Conservation (phyloP, 2,113 vertebrate species). For the Nymphicus hollandicus region DNA sequence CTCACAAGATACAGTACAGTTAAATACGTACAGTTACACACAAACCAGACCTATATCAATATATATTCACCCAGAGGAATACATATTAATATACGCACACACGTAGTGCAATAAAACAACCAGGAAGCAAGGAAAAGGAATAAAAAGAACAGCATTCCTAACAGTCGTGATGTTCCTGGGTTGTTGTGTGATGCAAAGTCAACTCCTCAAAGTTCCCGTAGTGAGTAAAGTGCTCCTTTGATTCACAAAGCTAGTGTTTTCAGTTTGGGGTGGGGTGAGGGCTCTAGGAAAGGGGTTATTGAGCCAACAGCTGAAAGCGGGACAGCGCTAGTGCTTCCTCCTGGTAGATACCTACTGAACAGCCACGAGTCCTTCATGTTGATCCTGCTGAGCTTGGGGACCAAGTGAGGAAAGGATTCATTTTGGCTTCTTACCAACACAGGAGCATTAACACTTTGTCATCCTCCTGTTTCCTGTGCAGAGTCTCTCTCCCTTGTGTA, state of each 20-base stretch:
- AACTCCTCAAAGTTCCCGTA: slow-evolving; percentile 32
- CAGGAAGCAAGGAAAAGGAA: slow-evolving; percentile 57
- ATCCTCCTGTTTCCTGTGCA: neutral
- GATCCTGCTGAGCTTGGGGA: neutral
- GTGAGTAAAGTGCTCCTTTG: slow-evolving; percentile 80
- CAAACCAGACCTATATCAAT: slow-evolving; percentile 57
- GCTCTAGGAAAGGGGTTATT: neutral
- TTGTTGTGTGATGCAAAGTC: slow-evolving; percentile 23
- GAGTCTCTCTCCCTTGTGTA: neutral
- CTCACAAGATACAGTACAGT: slow-evolving; percentile 63
- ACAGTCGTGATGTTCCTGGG: slow-evolving; percentile 32
- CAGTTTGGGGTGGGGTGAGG: neutral
- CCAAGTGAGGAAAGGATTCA: neutral
- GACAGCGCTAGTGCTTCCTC: neutral
- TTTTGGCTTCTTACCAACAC: neutral
- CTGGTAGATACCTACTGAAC: neutral
- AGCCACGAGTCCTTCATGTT: neutral
- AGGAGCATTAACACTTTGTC: neutral
- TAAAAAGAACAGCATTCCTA: slow-evolving; percentile 40
- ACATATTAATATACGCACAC: slow-evolving; percentile 49
- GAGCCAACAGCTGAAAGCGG: slow-evolving; percentile 17
- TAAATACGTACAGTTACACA: slow-evolving; percentile 60
- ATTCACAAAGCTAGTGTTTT: slow-evolving; percentile 73
- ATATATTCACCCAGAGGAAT: slow-evolving; percentile 37
- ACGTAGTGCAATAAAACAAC: slow-evolving; percentile 59